phyloP scores from a whole-genome alignment of 1,140 invertebrate genomes.

The Lepidurus apus region DNA sequence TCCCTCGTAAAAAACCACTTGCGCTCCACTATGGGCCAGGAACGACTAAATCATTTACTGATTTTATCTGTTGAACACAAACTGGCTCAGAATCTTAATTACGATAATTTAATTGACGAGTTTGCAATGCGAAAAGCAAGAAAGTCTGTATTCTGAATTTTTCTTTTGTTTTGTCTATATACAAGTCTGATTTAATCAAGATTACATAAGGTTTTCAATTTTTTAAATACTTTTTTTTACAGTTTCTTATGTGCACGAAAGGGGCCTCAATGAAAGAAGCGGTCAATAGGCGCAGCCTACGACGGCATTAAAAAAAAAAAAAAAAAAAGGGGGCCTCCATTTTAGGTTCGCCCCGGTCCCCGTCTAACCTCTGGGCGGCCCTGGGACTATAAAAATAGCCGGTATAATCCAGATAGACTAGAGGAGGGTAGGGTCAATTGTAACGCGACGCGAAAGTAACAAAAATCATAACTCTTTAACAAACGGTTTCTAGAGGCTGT shows the following conservation, averaged over 20 bases:
- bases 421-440: no score
- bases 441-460: no score
- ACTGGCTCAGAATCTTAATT: not conserved
- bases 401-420: no score
- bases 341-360: slow-evolving; percentile 23
- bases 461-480: no score
- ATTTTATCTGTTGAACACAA: slow-evolving; percentile 5
- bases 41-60: slow-evolving; percentile 13
- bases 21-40: not conserved
- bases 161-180: not conserved
- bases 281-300: no score
- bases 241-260: slow-evolving; percentile 2
- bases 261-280: no score
- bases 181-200: slow-evolving; percentile 20
- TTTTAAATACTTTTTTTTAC: not conserved
- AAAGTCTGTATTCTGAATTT: slow-evolving; percentile 22
- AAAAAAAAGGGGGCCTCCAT: not conserved
- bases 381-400: no score
- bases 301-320: no score
- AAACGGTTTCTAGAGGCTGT: no score
- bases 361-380: slow-evolving; percentile 7
- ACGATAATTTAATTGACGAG: not conserved
- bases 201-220: not conserved
- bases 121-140: slow-evolving; percentile 23
- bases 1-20: slow-evolving; percentile 25